Evolutionary conservation across 1,140 invertebrate genomes (phyloP).

Genomic region (Galleria mellonella): DNA sequence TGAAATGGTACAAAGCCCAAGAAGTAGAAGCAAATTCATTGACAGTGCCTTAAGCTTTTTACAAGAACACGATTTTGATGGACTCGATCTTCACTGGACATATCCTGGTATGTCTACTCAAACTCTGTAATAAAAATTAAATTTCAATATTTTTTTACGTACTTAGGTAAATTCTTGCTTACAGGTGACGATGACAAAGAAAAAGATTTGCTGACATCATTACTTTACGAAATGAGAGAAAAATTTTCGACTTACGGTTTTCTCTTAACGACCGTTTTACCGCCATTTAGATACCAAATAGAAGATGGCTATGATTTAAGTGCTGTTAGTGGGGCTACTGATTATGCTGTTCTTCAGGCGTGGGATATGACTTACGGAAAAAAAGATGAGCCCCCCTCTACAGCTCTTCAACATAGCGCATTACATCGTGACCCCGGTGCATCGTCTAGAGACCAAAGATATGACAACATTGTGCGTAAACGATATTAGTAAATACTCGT

Average conservation of each 20-base stretch:
- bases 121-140: not conserved
- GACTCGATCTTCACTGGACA: conserved; percentile 78
- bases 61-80: conserved; percentile 76
- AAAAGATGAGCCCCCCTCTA: conserved; percentile 43
- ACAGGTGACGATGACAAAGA: conserved; percentile 65
- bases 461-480: conserved; percentile 56
- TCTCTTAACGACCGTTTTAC: conserved; percentile 52
- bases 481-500: not conserved
- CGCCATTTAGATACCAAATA: conserved; percentile 63
- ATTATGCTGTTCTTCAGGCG: conserved; percentile 64
- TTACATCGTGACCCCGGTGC: conserved; percentile 54
- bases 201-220: conserved; percentile 57
- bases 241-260: conserved; percentile 58
- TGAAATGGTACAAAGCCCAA: conserved; percentile 67
- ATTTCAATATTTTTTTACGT: not conserved
- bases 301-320: conserved; percentile 68
- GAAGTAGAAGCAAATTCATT: conserved; percentile 74
- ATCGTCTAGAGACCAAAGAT: conserved; percentile 47
- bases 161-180: conserved; percentile 11
- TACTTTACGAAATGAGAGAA: conserved; percentile 65
- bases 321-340: conserved; percentile 58
- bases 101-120: conserved; percentile 69
- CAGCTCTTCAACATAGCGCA: conserved; percentile 60
- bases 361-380: conserved; percentile 64
- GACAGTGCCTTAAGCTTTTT: conserved; percentile 76